Evolutionary conservation across 2,888 invertebrate species (phyloP).

Genomic region (Himalopsyche kuldschensis): DNA sequence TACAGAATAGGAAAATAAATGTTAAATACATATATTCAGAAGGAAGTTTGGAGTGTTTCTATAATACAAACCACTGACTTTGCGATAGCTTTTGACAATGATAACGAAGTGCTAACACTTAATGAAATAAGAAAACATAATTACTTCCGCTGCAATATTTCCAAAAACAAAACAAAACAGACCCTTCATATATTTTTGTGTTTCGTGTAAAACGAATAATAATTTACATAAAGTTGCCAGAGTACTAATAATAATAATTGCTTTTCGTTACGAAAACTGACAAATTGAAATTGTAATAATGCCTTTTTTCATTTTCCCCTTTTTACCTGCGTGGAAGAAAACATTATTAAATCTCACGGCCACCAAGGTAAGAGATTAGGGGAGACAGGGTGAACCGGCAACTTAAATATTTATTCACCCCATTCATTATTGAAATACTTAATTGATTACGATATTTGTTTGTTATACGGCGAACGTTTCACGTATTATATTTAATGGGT

Average conservation of each 20-base stretch:
- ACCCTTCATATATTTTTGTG: not conserved
- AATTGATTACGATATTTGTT: too few species aligned
- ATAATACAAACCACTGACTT: too few species aligned
- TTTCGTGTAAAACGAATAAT: not conserved
- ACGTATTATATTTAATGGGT: too few species aligned
- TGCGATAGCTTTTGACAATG: too few species aligned
- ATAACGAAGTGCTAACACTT: too few species aligned
- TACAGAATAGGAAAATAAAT: too few species aligned
- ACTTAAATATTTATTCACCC: too few species aligned
- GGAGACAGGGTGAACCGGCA: not conserved
- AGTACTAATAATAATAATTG: not conserved
- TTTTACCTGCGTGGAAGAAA: not conserved
- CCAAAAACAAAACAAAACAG: not conserved
- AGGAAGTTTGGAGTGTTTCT: too few species aligned
- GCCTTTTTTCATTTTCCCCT: not conserved
- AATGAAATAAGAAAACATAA: not conserved
- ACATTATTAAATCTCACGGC: not conserved
- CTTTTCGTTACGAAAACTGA: not conserved
- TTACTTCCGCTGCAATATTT: not conserved
- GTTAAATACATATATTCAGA: too few species aligned
- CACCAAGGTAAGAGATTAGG: not conserved
- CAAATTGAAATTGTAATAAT: not conserved
- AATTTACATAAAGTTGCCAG: not conserved
- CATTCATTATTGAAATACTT: too few species aligned
- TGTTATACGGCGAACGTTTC: too few species aligned